These are phyloP conservation scores for Euura saliciscinereae DNA, from an alignment of 1,140 invertebrate species.

Conservation along the genomic window DNA sequence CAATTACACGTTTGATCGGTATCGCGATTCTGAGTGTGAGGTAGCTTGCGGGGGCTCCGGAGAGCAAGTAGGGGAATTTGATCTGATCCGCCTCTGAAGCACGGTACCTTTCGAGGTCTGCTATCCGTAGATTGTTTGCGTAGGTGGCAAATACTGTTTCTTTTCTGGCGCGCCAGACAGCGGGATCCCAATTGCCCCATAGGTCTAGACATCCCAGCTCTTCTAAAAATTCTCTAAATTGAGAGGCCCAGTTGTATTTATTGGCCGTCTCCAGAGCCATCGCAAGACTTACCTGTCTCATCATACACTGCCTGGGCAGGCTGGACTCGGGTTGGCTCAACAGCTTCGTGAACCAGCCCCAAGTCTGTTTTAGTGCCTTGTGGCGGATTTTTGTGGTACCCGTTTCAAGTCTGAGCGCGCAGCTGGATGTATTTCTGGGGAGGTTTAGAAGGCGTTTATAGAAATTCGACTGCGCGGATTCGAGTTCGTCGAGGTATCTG, in stretches of 20 bases:
- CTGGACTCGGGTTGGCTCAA: conserved; percentile 1
- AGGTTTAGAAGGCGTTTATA: conserved; percentile 10
- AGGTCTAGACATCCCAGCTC: conserved; percentile 11
- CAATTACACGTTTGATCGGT: conserved; percentile 8
- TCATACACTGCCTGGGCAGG: conserved; percentile 10
- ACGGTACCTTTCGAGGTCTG: conserved; percentile 8
- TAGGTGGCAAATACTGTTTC: conserved; percentile 9
- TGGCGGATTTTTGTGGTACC: not conserved
- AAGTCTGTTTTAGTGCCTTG: conserved; percentile 7
- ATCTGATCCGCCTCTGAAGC: conserved; percentile 9
- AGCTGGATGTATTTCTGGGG: not conserved
- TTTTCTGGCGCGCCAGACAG: conserved; percentile 6
- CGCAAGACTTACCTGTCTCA: not conserved
- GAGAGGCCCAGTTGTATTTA: conserved; percentile 21
- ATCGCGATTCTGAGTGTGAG: conserved; percentile 9
- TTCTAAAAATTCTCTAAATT: conserved; percentile 18
- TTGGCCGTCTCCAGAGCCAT: conserved; percentile 1
- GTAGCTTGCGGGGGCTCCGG: not conserved
- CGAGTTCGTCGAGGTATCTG: conserved; percentile 13
- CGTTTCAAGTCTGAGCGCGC: not conserved
- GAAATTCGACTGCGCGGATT: conserved; percentile 8
- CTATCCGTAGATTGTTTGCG: conserved; percentile 5
- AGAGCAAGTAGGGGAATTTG: not conserved
- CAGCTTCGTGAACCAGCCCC: conserved; percentile 11
- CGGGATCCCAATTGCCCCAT: conserved; percentile 13